A percentile compares a stretch with the other conserved stretches of the same genome.
Conservation (phyloP, 1,140 invertebrate genomes). For the Drosophila parabipectinata region DNA sequence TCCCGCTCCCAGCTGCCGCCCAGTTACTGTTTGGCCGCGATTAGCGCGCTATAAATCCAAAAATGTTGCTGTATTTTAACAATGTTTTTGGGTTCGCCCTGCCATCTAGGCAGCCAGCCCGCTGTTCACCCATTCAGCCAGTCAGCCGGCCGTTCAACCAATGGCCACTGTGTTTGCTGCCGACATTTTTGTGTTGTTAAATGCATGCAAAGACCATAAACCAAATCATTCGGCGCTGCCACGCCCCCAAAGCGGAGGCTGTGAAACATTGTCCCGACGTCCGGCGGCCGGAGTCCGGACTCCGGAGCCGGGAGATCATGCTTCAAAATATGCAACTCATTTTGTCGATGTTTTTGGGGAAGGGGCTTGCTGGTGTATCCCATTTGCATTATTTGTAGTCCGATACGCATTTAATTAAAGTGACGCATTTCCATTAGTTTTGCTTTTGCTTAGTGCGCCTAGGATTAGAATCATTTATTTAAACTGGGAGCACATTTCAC, state of each 20-base stretch:
- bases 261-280: slow-evolving; percentile 41
- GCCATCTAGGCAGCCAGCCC: slow-evolving; percentile 18
- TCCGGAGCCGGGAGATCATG: slow-evolving; percentile 26
- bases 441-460: slow-evolving; percentile 21
- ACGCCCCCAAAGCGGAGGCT: slow-evolving; percentile 54
- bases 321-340: slow-evolving; percentile 70
- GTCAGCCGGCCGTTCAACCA: slow-evolving; percentile 31
- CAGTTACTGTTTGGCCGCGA: slow-evolving; percentile 70
- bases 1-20: neutral
- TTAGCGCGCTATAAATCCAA: slow-evolving; percentile 80
- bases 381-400: slow-evolving; percentile 74
- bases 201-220: slow-evolving; percentile 74
- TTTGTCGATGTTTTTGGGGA: slow-evolving; percentile 37
- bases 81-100: slow-evolving; percentile 63
- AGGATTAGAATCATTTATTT: slow-evolving; percentile 35
- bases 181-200: slow-evolving; percentile 61
- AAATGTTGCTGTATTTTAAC: slow-evolving; percentile 80
- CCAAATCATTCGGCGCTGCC: slow-evolving; percentile 67
- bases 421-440: slow-evolving; percentile 42
- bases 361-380: slow-evolving; percentile 1
- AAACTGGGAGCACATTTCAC: slow-evolving; percentile 32
- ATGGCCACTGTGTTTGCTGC: slow-evolving; percentile 38
- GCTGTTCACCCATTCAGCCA: slow-evolving; percentile 26
- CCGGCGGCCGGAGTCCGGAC: neutral
- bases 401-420: slow-evolving; percentile 79